Evolutionary conservation across 1,140 invertebrate species (phyloP).

Genomic region (Aphaenogaster floridana): DNA sequence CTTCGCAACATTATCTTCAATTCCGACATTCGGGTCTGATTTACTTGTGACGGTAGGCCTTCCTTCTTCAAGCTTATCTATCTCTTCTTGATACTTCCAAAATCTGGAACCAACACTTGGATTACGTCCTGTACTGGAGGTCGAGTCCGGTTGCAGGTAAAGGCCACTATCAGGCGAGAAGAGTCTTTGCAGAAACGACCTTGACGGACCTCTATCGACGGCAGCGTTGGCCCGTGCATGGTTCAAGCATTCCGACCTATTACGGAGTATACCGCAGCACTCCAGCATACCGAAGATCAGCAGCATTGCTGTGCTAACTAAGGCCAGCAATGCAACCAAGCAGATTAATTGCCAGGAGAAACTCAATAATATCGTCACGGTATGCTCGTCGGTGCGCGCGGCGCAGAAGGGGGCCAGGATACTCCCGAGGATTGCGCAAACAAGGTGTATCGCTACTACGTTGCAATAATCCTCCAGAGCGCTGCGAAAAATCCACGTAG

Average conservation of each 20-base stretch:
- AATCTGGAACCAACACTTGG: neutral
- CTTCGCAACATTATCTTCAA: neutral
- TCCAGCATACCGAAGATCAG: conserved; percentile 65
- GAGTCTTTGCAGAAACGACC: conserved; percentile 63
- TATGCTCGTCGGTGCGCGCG: neutral
- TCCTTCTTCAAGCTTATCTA: neutral
- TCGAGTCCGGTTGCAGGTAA: conserved; percentile 72
- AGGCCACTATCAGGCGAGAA: conserved; percentile 60
- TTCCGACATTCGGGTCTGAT: neutral
- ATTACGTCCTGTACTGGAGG: neutral
- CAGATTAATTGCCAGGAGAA: conserved; percentile 77
- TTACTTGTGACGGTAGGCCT: neutral
- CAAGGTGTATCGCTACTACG: conserved; percentile 71
- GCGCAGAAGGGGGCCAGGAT: conserved; percentile 67
- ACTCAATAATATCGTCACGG: conserved; percentile 54
- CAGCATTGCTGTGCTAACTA: conserved; percentile 62
- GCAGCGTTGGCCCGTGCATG: conserved; percentile 68
- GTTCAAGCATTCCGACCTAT: conserved; percentile 76
- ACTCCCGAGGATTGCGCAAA: conserved; percentile 70
- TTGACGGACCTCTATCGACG: conserved; percentile 36
- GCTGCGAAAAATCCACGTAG: conserved; percentile 73
- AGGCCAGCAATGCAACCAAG: conserved; percentile 57
- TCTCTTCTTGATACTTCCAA: conserved; percentile 27
- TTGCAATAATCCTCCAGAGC: conserved; percentile 80
- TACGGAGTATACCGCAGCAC: conserved; percentile 69